phyloP scores from a whole-genome alignment of 1,140 invertebrate genomes.

The Musca domestica region DNA sequence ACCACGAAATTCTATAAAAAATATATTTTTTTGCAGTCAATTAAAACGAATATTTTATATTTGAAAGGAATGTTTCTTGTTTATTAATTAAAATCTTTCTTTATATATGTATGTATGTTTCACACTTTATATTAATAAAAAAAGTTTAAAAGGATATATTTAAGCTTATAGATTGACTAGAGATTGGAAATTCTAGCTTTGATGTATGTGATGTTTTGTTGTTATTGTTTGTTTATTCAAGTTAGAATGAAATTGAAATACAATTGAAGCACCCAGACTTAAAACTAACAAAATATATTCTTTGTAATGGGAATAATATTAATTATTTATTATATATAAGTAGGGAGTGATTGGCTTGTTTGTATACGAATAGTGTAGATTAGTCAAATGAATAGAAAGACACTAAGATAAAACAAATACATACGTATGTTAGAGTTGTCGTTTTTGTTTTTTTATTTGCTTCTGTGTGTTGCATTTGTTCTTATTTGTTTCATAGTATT shows the following conservation, averaged over 20 bases:
- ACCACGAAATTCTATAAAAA: too few species aligned
- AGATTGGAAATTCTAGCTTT: slow-evolving; percentile 18
- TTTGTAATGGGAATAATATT: not conserved
- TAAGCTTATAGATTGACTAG: slow-evolving; percentile 34
- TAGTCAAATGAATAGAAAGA: not conserved
- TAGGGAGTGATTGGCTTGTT: too few species aligned
- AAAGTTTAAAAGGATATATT: slow-evolving; percentile 20
- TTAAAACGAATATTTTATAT: too few species aligned
- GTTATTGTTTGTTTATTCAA: not conserved
- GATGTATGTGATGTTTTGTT: not conserved
- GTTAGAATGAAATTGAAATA: slow-evolving; percentile 14
- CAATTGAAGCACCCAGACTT: slow-evolving; percentile 14
- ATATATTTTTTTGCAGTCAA: too few species aligned
- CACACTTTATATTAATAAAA: too few species aligned
- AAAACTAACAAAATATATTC: slow-evolving; percentile 3
- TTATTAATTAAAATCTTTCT: too few species aligned
- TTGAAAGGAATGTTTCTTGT: too few species aligned
- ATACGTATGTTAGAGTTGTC: too few species aligned
- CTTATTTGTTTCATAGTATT: slow-evolving; percentile 45
- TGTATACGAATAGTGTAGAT: not conserved
- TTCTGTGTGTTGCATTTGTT: slow-evolving; percentile 12
- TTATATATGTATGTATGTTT: too few species aligned
- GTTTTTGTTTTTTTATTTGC: not conserved
- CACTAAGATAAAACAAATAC: not conserved
- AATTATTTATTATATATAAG: not conserved